Conservation (phyloP, 2,888 invertebrate species). For the Xylophagus ater region DNA sequence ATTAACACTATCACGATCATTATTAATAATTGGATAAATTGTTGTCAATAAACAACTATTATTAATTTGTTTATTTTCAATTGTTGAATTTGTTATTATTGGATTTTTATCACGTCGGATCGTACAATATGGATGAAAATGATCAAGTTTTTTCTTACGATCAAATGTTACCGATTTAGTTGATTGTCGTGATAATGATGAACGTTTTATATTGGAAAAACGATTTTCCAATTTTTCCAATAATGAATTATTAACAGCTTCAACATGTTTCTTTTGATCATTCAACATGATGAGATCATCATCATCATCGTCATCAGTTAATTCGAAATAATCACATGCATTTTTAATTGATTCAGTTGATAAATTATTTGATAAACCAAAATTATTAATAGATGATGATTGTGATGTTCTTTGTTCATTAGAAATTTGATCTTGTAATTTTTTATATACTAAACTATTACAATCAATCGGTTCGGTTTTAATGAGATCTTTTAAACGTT, state of each 20-base stretch:
- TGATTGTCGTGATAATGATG: slow-evolving; percentile 5
- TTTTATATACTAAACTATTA: slow-evolving; percentile 12
- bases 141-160: slow-evolving; percentile 11
- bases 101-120: slow-evolving; percentile 11
- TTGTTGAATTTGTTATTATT: not conserved
- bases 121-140: slow-evolving; percentile 17
- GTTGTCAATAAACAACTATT: too few species aligned
- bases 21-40: too few species aligned
- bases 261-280: not conserved
- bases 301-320: slow-evolving; percentile 24
- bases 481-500: slow-evolving; percentile 13
- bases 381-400: slow-evolving; percentile 9
- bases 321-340: slow-evolving; percentile 27
- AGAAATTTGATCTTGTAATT: slow-evolving; percentile 8
- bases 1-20: not conserved
- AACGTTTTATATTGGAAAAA: slow-evolving; percentile 8
- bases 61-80: not conserved
- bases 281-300: too few species aligned
- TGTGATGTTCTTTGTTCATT: not conserved
- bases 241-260: slow-evolving; percentile 13
- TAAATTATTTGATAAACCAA: slow-evolving; percentile 28
- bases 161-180: slow-evolving; percentile 11
- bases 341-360: slow-evolving; percentile 33
- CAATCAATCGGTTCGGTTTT: slow-evolving; percentile 5
- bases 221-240: slow-evolving; percentile 12